These are phyloP conservation scores for Drosophila prolongata DNA, from an alignment of 2,888 invertebrate species.

Conservation along the genomic window DNA sequence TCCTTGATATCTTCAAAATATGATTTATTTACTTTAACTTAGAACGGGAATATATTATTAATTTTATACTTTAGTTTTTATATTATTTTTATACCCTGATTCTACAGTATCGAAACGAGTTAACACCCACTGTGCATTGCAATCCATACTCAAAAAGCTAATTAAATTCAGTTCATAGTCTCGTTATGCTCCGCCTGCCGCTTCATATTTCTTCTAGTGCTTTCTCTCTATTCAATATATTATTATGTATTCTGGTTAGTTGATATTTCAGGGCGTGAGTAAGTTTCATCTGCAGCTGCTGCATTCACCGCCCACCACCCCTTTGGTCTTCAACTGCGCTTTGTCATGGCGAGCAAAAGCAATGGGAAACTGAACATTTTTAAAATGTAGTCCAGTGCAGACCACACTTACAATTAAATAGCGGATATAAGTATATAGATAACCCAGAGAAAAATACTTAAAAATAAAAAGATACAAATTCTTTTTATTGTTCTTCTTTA, in stretches of 20 bases:
- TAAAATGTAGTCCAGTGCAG: conserved; percentile 44
- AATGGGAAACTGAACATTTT: background rate
- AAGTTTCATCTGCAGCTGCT: conserved; percentile 55
- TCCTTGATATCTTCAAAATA: too few relatives aligned
- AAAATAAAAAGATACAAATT: background rate
- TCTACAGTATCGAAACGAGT: background rate
- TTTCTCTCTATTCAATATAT: conserved; percentile 64
- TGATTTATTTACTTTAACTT: background rate
- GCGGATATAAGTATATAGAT: background rate
- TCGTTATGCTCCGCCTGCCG: conserved; percentile 63
- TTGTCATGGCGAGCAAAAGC: conserved; percentile 20
- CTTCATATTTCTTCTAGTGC: conserved; percentile 55
- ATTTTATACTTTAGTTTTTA: too few relatives aligned
- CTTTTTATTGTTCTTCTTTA: too few relatives aligned
- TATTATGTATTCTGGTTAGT: conserved; percentile 66
- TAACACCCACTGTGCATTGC: conserved; percentile 43
- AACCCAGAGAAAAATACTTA: too few relatives aligned
- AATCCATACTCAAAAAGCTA: conserved; percentile 59
- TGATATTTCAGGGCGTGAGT: conserved; percentile 57
- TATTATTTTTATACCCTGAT: too few relatives aligned
- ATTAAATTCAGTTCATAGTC: conserved; percentile 78
- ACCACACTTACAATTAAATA: conserved; percentile 18
- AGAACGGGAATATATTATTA: too few relatives aligned
- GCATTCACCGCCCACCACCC: conserved; percentile 6
- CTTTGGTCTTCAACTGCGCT: conserved; percentile 9